Conservation (phyloP, 2,113 vertebrate genomes). For the Chloropsis hardwickii region DNA sequence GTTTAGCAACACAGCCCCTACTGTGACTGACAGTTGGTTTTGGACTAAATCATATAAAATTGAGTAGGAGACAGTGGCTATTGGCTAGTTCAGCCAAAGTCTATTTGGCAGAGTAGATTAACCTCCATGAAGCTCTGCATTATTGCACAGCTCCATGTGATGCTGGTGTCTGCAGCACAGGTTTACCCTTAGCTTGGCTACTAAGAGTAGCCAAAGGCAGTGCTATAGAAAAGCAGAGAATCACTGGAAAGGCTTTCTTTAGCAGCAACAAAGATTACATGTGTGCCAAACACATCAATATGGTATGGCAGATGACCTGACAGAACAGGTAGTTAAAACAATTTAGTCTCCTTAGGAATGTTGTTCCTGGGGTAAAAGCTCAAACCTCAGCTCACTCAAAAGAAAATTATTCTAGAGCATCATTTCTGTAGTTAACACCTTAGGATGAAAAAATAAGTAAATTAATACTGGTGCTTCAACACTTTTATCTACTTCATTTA, state of each 20-base stretch:
- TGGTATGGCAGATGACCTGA: neutral
- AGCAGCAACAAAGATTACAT: neutral
- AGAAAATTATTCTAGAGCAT: neutral
- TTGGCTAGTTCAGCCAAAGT: constrained; percentile 23
- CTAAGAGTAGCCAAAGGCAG: neutral
- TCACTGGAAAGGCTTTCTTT: neutral
- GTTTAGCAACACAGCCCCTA: constrained; percentile 15
- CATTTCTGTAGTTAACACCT: neutral
- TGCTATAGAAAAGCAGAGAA: neutral
- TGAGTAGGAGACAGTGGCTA: neutral
- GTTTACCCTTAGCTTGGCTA: neutral
- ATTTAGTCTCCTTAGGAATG: neutral
- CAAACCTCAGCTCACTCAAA: neutral
- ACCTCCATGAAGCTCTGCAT: neutral
- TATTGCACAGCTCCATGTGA: neutral
- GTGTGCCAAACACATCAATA: neutral
- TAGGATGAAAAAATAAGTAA: neutral
- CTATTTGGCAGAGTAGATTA: constrained; percentile 5
- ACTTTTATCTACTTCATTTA: neutral
- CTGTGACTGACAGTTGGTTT: constrained; percentile 41
- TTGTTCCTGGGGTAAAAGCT: neutral
- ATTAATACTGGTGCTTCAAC: neutral
- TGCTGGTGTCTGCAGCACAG: neutral
- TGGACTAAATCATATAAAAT: constrained; percentile 12
- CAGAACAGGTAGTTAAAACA: neutral